These are phyloP conservation scores for Neomonachus schauinslandi DNA, from an alignment of 2,113 vertebrate species.

Conservation along the genomic window DNA sequence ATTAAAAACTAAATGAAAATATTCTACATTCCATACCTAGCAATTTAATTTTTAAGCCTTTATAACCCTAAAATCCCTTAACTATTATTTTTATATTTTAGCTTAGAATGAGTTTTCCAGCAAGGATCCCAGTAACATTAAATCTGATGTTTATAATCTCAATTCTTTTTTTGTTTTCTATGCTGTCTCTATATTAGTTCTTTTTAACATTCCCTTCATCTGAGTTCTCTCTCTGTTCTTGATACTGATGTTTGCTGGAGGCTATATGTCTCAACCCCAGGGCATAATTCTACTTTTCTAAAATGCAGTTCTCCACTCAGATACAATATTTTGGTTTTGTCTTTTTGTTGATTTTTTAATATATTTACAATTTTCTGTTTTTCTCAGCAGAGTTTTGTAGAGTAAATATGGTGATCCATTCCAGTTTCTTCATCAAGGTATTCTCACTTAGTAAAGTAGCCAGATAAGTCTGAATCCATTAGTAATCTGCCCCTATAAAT, in stretches of 20 bases:
- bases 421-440: background rate
- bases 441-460: background rate
- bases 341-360: background rate
- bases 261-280: background rate
- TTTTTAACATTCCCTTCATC: constrained; percentile 46
- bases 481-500: background rate
- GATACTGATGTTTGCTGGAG: background rate
- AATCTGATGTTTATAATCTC: constrained; percentile 44
- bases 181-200: background rate
- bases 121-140: constrained; percentile 40
- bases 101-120: constrained; percentile 54
- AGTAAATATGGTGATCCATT: background rate
- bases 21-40: constrained; percentile 40
- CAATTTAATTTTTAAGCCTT: constrained; percentile 64
- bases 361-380: background rate
- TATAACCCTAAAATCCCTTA: constrained; percentile 15
- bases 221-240: background rate
- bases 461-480: background rate
- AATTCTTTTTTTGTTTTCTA: constrained; percentile 46
- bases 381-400: background rate
- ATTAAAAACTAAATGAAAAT: constrained; percentile 69
- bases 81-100: constrained; percentile 48
- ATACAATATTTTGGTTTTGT: background rate
- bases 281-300: background rate
- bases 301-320: constrained; percentile 38